These are phyloP conservation scores for Myxocyprinus asiaticus DNA, from an alignment of 2,113 vertebrate genomes.

Conservation along the genomic window DNA sequence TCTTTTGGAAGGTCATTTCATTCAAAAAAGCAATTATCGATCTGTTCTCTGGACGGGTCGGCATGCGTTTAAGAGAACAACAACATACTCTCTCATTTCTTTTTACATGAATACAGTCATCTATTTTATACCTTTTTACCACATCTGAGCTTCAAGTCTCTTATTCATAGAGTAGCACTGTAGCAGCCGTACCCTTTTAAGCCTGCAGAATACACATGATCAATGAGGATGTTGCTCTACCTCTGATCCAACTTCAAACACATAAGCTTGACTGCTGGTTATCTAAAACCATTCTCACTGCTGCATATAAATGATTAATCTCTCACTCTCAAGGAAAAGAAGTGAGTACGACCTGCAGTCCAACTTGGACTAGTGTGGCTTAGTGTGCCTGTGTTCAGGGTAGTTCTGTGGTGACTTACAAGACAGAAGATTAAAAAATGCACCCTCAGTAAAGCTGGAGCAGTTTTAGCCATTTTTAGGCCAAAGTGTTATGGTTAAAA, in stretches of 20 bases:
- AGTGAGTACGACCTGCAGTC: not conserved
- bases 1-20: not conserved
- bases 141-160: not conserved
- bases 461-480: not conserved
- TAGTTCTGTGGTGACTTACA: not conserved
- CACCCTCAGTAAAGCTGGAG: not conserved
- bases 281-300: not conserved
- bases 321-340: conserved; percentile 10
- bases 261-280: not conserved
- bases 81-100: conserved; percentile 1
- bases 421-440: not conserved
- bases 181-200: not conserved
- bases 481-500: conserved; percentile 3
- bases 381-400: not conserved
- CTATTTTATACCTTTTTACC: not conserved
- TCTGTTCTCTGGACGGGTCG: not conserved
- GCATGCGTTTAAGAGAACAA: not conserved
- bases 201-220: conserved; percentile 17
- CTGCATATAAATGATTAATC: not conserved
- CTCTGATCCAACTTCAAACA: conserved; percentile 39
- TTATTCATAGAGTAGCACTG: not conserved
- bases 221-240: conserved; percentile 13
- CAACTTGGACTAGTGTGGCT: not conserved
- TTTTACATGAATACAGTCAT: conserved; percentile 6
- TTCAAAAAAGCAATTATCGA: conserved; percentile 9